A percentile compares a stretch with the other conserved stretches of the same genome.
phyloP scores from a whole-genome alignment of 1,140 invertebrate genomes.

The Eurosta solidaginis region DNA sequence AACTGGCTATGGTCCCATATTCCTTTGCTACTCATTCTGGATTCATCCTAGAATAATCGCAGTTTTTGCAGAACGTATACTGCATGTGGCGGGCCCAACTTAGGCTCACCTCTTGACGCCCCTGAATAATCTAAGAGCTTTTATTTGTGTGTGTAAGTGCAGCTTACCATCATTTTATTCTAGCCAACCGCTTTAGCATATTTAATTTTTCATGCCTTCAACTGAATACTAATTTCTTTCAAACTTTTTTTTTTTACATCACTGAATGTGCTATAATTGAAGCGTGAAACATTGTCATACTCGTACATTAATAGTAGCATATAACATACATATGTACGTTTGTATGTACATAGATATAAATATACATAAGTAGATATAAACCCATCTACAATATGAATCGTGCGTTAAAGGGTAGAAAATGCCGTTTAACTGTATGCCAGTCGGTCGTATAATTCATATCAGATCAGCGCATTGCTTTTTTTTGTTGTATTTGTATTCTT shows the following conservation, averaged over 20 bases:
- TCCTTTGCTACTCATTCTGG: too few species aligned
- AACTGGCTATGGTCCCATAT: too few species aligned
- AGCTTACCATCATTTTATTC: slow-evolving; percentile 20
- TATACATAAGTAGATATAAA: too few species aligned
- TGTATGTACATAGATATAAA: too few species aligned
- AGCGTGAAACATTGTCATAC: slow-evolving; percentile 16
- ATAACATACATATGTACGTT: neutral
- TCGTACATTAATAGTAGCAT: too few species aligned
- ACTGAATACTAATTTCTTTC: neutral
- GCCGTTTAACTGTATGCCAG: slow-evolving; percentile 3
- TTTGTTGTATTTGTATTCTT: neutral
- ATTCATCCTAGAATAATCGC: too few species aligned
- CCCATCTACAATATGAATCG: too few species aligned
- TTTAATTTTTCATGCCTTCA: slow-evolving; percentile 6
- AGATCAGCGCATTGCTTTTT: neutral
- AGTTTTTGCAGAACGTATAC: too few species aligned
- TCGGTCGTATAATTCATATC: slow-evolving; percentile 27
- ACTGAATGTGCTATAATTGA: neutral
- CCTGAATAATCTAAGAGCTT: too few species aligned
- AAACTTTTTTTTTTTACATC: neutral
- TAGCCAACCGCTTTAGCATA: slow-evolving; percentile 17
- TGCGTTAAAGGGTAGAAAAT: slow-evolving; percentile 6
- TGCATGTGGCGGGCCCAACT: too few species aligned
- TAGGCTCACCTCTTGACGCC: too few species aligned
- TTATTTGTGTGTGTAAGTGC: neutral